phyloP scores from a whole-genome alignment of 1,140 invertebrate genomes.

The Apis dorsata region DNA sequence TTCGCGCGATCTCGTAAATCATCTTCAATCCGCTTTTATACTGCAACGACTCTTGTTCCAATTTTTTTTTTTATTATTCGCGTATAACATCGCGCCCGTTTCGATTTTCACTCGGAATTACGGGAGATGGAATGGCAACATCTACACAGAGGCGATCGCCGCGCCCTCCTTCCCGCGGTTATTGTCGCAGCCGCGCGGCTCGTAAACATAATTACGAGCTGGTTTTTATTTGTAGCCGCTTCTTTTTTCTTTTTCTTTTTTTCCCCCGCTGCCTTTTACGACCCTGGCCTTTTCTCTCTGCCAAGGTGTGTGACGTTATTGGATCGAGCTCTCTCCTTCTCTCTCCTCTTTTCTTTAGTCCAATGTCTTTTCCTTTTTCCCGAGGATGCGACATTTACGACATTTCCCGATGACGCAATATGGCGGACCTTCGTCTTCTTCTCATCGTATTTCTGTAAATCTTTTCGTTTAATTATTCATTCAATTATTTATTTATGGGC shows the following conservation, averaged over 20 bases:
- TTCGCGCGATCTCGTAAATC: slow-evolving; percentile 15
- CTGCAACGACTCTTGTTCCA: neutral
- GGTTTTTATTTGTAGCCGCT: slow-evolving; percentile 56
- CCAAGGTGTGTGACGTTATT: slow-evolving; percentile 58
- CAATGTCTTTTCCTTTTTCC: neutral
- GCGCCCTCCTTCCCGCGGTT: slow-evolving; percentile 47
- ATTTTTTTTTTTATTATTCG: slow-evolving; percentile 30
- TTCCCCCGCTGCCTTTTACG: slow-evolving; percentile 57
- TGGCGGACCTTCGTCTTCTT: too few relatives aligned
- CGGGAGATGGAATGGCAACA: neutral
- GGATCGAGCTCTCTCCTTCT: slow-evolving; percentile 12
- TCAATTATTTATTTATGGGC: too few relatives aligned
- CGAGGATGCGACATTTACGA: slow-evolving; percentile 5
- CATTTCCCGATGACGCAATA: neutral
- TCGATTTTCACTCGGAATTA: neutral
- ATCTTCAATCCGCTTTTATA: neutral
- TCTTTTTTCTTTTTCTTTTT: slow-evolving; percentile 33
- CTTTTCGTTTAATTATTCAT: too few relatives aligned
- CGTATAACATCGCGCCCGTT: neutral
- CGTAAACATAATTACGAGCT: slow-evolving; percentile 67
- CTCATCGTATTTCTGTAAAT: too few relatives aligned
- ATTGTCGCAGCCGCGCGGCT: slow-evolving; percentile 63
- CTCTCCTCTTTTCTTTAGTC: neutral
- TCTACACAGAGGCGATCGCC: slow-evolving; percentile 18
- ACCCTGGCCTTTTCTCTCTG: slow-evolving; percentile 50